phyloP scores from a whole-genome alignment of 2,797 vertebrate species.

The Macropus fuliginosus region DNA sequence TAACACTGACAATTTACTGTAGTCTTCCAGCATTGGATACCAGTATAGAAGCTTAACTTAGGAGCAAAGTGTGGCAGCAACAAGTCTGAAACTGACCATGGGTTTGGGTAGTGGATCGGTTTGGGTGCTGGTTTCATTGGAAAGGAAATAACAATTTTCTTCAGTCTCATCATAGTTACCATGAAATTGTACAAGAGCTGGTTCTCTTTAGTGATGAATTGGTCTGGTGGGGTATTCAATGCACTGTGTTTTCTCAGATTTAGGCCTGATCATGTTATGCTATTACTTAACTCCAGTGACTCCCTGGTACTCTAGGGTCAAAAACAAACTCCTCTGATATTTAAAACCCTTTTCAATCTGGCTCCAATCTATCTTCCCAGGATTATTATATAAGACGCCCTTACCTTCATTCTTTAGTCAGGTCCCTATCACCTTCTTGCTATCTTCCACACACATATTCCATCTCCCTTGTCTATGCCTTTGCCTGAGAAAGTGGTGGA shows the following conservation, averaged over 20 bases:
- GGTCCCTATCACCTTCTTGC: not conserved
- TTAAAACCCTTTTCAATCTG: not conserved
- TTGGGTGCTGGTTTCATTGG: not conserved
- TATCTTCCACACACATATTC: not conserved
- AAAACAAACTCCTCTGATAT: not conserved
- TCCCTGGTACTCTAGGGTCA: not conserved
- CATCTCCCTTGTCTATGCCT: not conserved
- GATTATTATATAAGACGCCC: not conserved
- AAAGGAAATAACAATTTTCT: not conserved
- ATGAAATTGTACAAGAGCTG: not conserved
- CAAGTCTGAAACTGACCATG: conserved; percentile 59
- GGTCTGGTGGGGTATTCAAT: not conserved
- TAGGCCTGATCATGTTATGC: not conserved
- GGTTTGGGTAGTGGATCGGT: not conserved
- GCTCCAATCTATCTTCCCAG: not conserved
- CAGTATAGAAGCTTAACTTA: conserved; percentile 49
- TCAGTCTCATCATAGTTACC: not conserved
- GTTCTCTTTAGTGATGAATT: not conserved
- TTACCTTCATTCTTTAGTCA: not conserved
- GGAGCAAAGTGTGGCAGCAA: conserved; percentile 57
- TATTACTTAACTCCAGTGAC: not conserved
- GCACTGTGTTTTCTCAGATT: not conserved
- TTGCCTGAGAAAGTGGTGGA: not conserved
- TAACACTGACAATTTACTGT: conserved; percentile 32
- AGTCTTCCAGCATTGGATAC: conserved; percentile 35